phyloP scores from a whole-genome alignment of 2,797 vertebrate species.

The Mycteria americana region DNA sequence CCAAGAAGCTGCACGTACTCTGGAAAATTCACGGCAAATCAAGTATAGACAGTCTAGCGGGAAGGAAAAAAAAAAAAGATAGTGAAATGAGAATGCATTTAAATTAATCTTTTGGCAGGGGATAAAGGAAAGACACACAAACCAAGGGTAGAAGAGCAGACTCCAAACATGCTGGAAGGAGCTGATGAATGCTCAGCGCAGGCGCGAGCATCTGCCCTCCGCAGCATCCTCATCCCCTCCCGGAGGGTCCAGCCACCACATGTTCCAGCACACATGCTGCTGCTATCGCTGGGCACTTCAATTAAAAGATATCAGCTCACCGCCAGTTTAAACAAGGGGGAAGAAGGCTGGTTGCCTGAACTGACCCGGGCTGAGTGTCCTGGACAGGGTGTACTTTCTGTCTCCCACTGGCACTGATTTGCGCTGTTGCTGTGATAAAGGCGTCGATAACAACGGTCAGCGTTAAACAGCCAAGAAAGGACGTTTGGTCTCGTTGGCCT shows the following conservation, averaged over 20 bases:
- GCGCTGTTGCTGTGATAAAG: neutral
- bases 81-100: neutral
- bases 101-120: neutral
- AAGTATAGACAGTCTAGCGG: neutral
- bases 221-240: neutral
- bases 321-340: neutral
- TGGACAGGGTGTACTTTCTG: conserved; percentile 12
- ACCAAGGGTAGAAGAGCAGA: neutral
- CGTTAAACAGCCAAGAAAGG: neutral
- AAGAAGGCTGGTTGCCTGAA: neutral
- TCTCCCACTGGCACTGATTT: neutral
- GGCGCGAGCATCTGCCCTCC: neutral
- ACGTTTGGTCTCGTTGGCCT: neutral
- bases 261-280: neutral
- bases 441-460: neutral
- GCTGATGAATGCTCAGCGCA: neutral
- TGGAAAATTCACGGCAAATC: neutral
- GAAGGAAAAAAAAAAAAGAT: neutral
- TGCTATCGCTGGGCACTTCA: neutral
- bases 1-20: neutral
- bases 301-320: neutral
- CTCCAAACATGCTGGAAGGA: neutral
- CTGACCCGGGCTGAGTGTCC: neutral
- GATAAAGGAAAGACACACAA: neutral
- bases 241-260: accelerated